Evolutionary conservation across 2,797 vertebrate species (phyloP).

Genomic region (Threskiornis aethiopicus): DNA sequence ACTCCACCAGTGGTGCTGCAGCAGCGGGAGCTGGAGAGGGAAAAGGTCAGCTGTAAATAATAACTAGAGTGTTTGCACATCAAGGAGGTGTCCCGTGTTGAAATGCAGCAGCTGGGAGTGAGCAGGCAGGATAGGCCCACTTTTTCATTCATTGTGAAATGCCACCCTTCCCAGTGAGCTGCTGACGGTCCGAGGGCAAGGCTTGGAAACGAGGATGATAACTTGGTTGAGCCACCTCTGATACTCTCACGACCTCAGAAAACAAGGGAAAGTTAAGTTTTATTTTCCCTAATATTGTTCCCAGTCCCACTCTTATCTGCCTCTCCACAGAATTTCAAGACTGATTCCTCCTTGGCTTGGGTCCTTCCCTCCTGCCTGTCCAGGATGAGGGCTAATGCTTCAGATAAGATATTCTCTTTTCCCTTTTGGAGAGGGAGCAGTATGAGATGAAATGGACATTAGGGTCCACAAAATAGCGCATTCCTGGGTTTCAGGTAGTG

Average conservation of each 20-base stretch:
- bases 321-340: neutral
- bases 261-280: neutral
- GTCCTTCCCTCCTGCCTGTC: neutral
- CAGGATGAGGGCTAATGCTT: neutral
- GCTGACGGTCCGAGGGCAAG: neutral
- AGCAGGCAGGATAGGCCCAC: neutral
- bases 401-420: neutral
- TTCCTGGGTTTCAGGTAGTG: neutral
- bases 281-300: neutral
- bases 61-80: conserved; percentile 15
- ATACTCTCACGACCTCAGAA: neutral
- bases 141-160: neutral
- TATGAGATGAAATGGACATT: neutral
- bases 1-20: neutral
- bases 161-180: neutral
- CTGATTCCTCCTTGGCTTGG: neutral
- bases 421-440: neutral
- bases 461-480: neutral
- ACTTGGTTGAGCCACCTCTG: neutral
- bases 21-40: neutral
- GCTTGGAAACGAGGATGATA: neutral
- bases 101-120: neutral
- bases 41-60: conserved; percentile 56
- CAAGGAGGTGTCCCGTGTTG: neutral
- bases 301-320: neutral